Percentiles rank a stretch among this genome's conserved stretches.
Evolutionary conservation across 2,888 invertebrate species (phyloP).

Genomic region (Suillia variegata): DNA sequence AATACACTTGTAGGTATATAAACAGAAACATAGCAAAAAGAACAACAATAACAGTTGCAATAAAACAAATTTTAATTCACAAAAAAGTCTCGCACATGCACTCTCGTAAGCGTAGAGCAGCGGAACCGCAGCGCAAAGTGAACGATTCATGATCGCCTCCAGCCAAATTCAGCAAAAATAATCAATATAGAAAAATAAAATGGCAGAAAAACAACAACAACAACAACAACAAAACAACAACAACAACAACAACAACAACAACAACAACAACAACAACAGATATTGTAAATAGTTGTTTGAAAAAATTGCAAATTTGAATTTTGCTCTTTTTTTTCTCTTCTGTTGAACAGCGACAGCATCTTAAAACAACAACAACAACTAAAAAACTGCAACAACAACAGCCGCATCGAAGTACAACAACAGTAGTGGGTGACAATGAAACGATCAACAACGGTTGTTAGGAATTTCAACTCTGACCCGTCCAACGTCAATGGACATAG

Average conservation of each 20-base stretch:
- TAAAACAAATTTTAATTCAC: not conserved
- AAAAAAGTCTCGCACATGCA: conserved; percentile 2
- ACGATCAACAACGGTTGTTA: conserved; percentile 12
- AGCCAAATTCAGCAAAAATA: conserved; percentile 17
- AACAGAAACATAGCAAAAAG: not conserved
- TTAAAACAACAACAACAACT: not conserved
- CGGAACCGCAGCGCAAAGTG: no score
- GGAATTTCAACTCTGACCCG: conserved; percentile 19
- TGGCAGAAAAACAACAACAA: not conserved
- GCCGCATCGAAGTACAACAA: not conserved
- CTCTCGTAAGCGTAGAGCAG: no score
- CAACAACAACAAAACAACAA: not conserved
- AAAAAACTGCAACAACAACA: not conserved
- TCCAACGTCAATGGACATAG: no score
- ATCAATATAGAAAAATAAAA: not conserved
- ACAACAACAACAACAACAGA: conserved; percentile 5
- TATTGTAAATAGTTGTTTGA: no score
- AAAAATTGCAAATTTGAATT: not conserved
- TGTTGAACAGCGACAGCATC: no score
- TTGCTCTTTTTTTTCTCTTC: no score
- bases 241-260: not conserved
- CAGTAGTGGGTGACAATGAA: conserved; percentile 20
- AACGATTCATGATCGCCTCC: no score
- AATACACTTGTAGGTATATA: not conserved
- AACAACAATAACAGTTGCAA: conserved; percentile 18